Conservation (phyloP, 2,888 invertebrate genomes). For the Rhogogaster chlorosoma region DNA sequence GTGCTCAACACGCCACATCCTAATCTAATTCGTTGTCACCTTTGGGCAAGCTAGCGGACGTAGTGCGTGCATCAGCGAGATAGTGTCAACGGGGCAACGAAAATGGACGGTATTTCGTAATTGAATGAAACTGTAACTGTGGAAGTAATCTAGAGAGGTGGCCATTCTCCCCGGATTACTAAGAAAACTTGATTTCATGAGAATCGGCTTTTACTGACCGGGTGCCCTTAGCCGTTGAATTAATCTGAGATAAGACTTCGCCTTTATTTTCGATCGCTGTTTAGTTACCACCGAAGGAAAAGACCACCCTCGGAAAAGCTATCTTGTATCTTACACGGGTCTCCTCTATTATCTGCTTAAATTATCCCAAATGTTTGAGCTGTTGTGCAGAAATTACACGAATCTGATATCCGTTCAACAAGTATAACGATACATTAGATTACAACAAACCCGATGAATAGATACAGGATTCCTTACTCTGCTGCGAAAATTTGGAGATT, state of each 20-base stretch:
- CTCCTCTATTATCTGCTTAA: not conserved
- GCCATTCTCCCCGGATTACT: not conserved
- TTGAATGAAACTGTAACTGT: conserved; percentile 36
- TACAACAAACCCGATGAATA: not conserved
- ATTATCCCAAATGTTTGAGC: not conserved
- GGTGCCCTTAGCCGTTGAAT: not conserved
- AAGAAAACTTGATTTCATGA: not conserved
- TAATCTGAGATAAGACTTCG: not conserved
- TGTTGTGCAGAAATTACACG: not conserved
- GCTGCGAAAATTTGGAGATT: not conserved
- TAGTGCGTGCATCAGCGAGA: conserved; percentile 12
- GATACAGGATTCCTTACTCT: not conserved
- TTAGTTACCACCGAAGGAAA: not conserved
- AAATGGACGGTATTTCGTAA: conserved; percentile 37
- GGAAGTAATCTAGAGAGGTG: not conserved
- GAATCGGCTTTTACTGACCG: not conserved
- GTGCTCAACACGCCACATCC: conserved; percentile 3
- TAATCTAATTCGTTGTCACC: conserved; percentile 41
- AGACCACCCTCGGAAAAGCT: not conserved
- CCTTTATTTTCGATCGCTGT: not conserved
- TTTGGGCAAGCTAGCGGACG: not conserved
- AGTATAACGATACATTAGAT: not conserved
- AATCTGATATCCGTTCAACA: not conserved
- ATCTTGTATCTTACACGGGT: not conserved
- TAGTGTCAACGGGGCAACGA: conserved; percentile 35